Evolutionary conservation across 2,797 vertebrate species (phyloP).

Genomic region (Anas capensis): DNA sequence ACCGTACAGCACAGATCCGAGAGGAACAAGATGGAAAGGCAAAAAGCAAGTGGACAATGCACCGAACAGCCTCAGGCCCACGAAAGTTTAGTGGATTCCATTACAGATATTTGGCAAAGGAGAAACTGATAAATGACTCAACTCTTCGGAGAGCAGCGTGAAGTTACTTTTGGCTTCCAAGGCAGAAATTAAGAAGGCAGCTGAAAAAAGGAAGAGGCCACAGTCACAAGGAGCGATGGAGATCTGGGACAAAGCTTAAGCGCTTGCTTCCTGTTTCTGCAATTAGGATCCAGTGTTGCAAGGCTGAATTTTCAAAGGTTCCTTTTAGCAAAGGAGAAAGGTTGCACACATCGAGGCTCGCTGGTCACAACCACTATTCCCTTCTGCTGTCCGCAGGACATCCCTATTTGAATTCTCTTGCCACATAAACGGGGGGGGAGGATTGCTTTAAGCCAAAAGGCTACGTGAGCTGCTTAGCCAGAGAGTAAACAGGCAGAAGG

Average conservation of each 20-base stretch:
- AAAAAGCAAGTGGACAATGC: neutral
- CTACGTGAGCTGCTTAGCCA: neutral
- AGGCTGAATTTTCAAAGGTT: neutral
- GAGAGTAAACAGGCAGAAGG: neutral
- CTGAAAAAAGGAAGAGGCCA: conserved; percentile 41
- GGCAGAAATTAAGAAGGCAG: conserved; percentile 43
- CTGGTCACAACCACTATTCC: neutral
- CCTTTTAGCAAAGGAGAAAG: neutral
- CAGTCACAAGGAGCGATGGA: neutral
- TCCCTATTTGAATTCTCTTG: neutral
- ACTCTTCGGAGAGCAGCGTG: conserved; percentile 7
- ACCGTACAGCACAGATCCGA: neutral
- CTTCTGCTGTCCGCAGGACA: neutral
- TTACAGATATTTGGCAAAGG: conserved; percentile 34
- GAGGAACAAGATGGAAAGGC: neutral
- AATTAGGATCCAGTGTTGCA: neutral
- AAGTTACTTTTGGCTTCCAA: conserved; percentile 43
- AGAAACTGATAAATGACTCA: conserved; percentile 39
- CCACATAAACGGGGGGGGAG: neutral
- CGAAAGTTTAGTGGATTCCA: conserved; percentile 15
- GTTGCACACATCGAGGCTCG: accelerated
- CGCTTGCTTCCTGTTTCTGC: conserved; percentile 31
- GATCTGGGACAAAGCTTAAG: conserved; percentile 24
- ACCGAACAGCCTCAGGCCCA: neutral
- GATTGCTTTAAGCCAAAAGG: neutral